phyloP scores from a whole-genome alignment of 1,140 invertebrate genomes.

The Drosophila sturtevanti region DNA sequence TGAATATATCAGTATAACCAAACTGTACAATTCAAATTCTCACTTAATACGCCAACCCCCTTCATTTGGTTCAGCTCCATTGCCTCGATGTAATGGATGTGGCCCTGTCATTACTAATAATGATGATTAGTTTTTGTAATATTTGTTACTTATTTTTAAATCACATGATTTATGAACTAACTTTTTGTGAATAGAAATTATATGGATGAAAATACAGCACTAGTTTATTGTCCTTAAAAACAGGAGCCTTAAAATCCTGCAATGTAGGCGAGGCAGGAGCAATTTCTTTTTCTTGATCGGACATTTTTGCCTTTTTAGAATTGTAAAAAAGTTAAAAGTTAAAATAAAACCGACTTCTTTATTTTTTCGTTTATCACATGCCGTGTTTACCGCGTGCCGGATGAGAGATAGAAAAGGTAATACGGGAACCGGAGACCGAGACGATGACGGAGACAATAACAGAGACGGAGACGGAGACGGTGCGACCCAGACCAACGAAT shows the following conservation, averaged over 20 bases:
- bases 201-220: conserved; percentile 88
- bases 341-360: conserved; percentile 12
- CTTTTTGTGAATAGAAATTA: conserved; percentile 91
- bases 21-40: background rate
- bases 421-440: conserved; percentile 7
- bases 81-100: conserved; percentile 24
- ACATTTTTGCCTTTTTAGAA: conserved; percentile 18
- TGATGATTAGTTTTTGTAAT: conserved; percentile 51
- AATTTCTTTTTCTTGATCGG: conserved; percentile 42
- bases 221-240: conserved; percentile 83
- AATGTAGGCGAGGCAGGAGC: conserved; percentile 20
- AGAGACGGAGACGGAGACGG: conserved; percentile 24
- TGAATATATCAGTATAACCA: background rate
- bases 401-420: background rate
- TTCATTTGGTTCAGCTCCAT: conserved; percentile 45
- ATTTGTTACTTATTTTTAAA: conserved; percentile 29
- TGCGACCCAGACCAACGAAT: conserved; percentile 8
- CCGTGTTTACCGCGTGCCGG: conserved; percentile 30
- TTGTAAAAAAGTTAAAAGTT: conserved; percentile 35
- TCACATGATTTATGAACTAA: conserved; percentile 82
- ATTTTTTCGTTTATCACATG: conserved; percentile 10
- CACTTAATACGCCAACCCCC: background rate
- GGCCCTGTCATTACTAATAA: conserved; percentile 29
- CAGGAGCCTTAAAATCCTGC: conserved; percentile 67
- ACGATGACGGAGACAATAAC: background rate